Base-by-base conservation (phyloP, 2,888 invertebrate species). In the Laothoe populi region DNA sequence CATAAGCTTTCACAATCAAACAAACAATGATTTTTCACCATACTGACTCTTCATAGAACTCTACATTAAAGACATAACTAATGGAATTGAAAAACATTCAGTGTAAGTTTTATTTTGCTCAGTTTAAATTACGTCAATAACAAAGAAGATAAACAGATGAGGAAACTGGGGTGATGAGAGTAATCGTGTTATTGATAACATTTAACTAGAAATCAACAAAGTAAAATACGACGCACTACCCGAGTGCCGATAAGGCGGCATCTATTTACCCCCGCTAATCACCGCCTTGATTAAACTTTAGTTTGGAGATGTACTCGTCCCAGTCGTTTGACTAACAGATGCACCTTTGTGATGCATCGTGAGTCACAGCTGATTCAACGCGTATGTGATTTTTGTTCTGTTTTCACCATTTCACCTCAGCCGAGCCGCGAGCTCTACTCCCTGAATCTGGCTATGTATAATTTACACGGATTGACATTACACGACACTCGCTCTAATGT, bases 361-460 rank as follows among this genome's bases (percentile, higher is more conserved):
- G 78, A 81, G 62, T 79, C 77, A 74, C 42, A 13, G 42, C 63
- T 83, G 82, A 82, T 66, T 83, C 82, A 82, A 68, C 40, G 53
- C 2, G 46, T 58, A 59, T 70, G 63, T 63, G 46, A 69, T 71
- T 77, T 73, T 81, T 73, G 71, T 71, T 73, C 66, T 73, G 63
- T 78, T 79, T 75, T 70, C 63, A 65, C 67, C 67, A 71, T 78
- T 75, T 78, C 76, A 78, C 78, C 74, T 79, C 72, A 70, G 58
- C 67, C 19, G 44, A 44, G 19, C 57, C 10, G 38, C 13, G 38
- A 38, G 13, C 13, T 38, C 11, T 13, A 1, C 66, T 8, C 63
- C 68, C 72, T 79, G 76, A 79, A 68, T 82, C 80, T 78, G 73
- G 66, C 64, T 45, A 49, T 23, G 44, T 44, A 21, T 60, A 57